Evolutionary conservation across 2,113 vertebrate species (phyloP).

Genomic region (Callopanchax toddi): DNA sequence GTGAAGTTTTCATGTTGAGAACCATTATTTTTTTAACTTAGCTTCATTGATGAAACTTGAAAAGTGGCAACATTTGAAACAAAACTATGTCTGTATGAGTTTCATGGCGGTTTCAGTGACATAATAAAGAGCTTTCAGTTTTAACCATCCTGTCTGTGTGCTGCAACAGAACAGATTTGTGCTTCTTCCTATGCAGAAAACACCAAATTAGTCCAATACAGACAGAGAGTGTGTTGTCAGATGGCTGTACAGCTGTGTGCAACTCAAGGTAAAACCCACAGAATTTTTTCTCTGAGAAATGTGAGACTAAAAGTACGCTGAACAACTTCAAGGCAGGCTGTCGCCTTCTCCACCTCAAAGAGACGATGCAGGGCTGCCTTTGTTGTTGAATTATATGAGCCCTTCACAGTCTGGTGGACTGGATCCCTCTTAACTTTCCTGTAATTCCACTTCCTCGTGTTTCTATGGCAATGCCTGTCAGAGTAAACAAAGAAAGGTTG

Average conservation of each 20-base stretch:
- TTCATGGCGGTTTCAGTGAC: no score
- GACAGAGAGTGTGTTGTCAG: slow-evolving; percentile 2
- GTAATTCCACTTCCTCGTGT: slow-evolving; percentile 50
- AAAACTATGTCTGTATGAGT: no score
- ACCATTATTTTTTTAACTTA: background rate
- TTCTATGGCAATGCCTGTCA: slow-evolving; percentile 65
- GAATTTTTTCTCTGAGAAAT: slow-evolving; percentile 4
- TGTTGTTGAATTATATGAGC: slow-evolving; percentile 41
- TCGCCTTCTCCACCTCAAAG: slow-evolving; percentile 8
- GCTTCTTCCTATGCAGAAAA: slow-evolving; percentile 33
- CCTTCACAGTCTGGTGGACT: slow-evolving; percentile 46
- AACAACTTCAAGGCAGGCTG: slow-evolving; percentile 5
- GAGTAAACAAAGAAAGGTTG: slow-evolving; percentile 54
- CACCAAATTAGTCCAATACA: slow-evolving; percentile 16
- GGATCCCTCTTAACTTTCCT: slow-evolving; percentile 39
- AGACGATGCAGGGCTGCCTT: slow-evolving; percentile 17
- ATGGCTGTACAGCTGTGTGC: slow-evolving; percentile 10
- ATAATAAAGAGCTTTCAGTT: no score
- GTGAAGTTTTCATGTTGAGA: background rate
- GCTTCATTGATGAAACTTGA: background rate
- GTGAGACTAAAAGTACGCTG: slow-evolving; percentile 6
- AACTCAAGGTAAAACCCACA: slow-evolving; percentile 24
- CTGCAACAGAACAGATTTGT: slow-evolving; percentile 41
- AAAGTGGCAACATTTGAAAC: no score
- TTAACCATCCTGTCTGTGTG: slow-evolving; percentile 57